A percentile compares a stretch with the other conserved stretches of the same genome.
Conservation (phyloP, 2,888 invertebrate genomes). For the Agrenia bidenticulata region DNA sequence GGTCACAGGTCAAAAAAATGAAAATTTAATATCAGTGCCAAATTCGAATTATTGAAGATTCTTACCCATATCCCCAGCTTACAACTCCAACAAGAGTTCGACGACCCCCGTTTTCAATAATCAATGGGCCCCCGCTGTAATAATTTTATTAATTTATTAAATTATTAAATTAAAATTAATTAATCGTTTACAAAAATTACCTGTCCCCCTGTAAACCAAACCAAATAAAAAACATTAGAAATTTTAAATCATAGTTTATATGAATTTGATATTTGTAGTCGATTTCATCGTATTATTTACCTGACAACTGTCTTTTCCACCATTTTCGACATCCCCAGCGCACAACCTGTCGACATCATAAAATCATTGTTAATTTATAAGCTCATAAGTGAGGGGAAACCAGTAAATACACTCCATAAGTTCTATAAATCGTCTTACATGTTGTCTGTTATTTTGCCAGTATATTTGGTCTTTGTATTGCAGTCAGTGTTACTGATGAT, state of each 20-base stretch:
- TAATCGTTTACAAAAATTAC: no score
- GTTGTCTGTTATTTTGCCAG: conserved; percentile 36
- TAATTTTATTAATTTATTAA: no score
- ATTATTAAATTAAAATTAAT: no score
- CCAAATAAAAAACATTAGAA: conserved; percentile 5
- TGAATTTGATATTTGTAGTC: background rate
- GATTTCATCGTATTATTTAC: conserved; percentile 2
- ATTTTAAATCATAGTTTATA: background rate
- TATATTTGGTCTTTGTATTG: conserved; percentile 40
- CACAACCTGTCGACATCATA: conserved; percentile 10
- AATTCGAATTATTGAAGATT: no score
- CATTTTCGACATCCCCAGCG: conserved; percentile 35
- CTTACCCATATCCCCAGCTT: conserved; percentile 30
- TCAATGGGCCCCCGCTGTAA: conserved; percentile 38
- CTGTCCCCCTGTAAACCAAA: conserved; percentile 19
- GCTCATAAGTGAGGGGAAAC: no score
- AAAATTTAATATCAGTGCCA: no score
- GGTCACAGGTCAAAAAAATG: background rate
- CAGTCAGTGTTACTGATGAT: conserved; percentile 45
- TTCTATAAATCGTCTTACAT: conserved; percentile 19
- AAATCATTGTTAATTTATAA: background rate
- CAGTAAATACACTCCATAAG: background rate
- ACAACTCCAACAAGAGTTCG: conserved; percentile 47
- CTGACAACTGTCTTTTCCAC: conserved; percentile 25
- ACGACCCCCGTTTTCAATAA: conserved; percentile 45